Percentiles rank a stretch among this genome's conserved stretches.
Evolutionary conservation across 2,113 vertebrate species (phyloP).

Genomic region (Struthidea cinerea): DNA sequence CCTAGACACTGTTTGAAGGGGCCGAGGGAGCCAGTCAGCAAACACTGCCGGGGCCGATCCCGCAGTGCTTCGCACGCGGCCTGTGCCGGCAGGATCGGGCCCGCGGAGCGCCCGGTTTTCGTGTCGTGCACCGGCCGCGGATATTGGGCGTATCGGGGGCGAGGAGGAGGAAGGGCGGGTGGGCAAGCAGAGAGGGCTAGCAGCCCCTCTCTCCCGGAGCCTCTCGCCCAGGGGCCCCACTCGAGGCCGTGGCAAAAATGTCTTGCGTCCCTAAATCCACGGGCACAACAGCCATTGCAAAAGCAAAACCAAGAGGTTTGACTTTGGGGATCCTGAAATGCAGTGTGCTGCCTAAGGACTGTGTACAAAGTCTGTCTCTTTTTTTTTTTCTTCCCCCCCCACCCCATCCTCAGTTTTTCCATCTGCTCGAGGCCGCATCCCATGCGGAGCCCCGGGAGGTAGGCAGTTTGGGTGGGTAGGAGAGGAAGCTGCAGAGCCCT

Average conservation of each 20-base stretch:
- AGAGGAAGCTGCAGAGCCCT: not conserved
- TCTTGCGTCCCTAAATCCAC: not conserved
- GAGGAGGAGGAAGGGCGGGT: not conserved
- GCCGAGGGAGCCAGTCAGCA: not conserved
- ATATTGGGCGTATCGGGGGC: accelerated
- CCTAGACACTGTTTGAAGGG: conserved; percentile 31
- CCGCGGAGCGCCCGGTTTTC: not conserved
- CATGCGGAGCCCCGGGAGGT: conserved; percentile 24
- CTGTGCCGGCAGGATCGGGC: not conserved
- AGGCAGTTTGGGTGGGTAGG: conserved; percentile 25
- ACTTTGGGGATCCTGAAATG: not conserved
- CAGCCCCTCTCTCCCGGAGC: not conserved
- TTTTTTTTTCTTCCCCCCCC: not conserved
- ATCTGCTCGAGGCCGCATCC: not conserved
- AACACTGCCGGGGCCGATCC: not conserved
- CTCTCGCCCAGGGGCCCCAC: not conserved
- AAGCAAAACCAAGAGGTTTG: not conserved
- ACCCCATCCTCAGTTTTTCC: not conserved
- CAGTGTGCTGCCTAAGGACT: not conserved
- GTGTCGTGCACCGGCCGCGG: not conserved
- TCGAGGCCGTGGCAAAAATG: not conserved
- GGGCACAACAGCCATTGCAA: not conserved
- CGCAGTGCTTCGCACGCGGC: not conserved
- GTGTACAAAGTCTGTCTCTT: not conserved
- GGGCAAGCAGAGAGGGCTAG: not conserved